Base-by-base conservation (phyloP, 2,888 invertebrate genomes). In the Athrips mouffetella region DNA sequence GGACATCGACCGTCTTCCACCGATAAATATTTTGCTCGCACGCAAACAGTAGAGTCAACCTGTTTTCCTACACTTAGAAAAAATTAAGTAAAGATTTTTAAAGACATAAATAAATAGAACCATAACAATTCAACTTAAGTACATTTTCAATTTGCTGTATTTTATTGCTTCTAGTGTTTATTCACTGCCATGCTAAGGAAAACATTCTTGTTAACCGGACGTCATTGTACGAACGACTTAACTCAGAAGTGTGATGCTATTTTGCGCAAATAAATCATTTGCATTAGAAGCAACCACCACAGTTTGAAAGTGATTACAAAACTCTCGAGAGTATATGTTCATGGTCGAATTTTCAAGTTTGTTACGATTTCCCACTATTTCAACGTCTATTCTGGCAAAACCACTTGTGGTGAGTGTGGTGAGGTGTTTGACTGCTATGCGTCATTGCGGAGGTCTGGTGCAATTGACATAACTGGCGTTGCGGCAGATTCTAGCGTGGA, bases 401-500 rank as follows among this genome's bases (percentile, higher is more conserved):
- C n/a, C n/a, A n/a, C n/a, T n/a, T n/a, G 18, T n/a, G 35, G 1
- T 15, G 35, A 10, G 35, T 20, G 49, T 46, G 44, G 25, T 42
- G 48, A 27, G 33, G 25, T 45, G 18, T 35, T 35, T 35, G 35
- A 8, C 35, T 18, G 18, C n/a, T 18, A 20, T 37, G 37, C 37
- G 41, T 42, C 41, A 42, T 11, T 48, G 52, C 33, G 33, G 31
- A 41, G 52, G 39, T 53, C 45, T 44, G 55, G 46, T 54, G 50
- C 45, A 48, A 53, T 51, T 53, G 52, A 56, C 52, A 57, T 53
- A 57, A 55, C 54, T 58, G 59, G 59, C 55, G 59, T 60, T 61
- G 62, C 60, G 56, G 47, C 60, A 59, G 55, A 63, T 63, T 57
- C 63, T 54, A 58, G 60, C 29, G 48, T 62, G 64, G 64, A 63